Percentiles rank a stretch among this genome's conserved stretches.
Evolutionary conservation across 2,113 vertebrate genomes (phyloP).

Genomic region (Mormyrus lacerda): DNA sequence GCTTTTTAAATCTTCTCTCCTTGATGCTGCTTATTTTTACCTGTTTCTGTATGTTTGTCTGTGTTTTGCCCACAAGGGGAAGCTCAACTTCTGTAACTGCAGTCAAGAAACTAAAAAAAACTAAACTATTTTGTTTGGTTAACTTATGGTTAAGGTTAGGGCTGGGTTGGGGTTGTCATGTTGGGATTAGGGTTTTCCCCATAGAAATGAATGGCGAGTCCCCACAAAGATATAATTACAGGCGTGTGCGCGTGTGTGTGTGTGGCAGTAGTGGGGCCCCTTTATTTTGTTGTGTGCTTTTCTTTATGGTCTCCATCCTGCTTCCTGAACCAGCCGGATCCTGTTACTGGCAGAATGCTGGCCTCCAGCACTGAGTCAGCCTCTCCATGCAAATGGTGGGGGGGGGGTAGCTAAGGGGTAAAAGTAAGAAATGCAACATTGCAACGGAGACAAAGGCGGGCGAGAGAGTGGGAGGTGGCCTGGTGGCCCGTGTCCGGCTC

Average conservation of each 20-base stretch:
- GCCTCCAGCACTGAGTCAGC: constrained; percentile 53
- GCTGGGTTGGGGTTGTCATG: neutral
- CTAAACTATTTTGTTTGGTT: neutral
- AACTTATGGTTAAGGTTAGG: neutral
- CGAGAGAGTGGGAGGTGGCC: neutral
- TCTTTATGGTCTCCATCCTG: neutral
- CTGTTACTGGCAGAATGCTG: constrained; percentile 47
- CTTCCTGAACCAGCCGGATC: constrained; percentile 24
- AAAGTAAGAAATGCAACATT: neutral
- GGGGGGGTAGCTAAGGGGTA: constrained; percentile 12
- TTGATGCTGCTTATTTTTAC: neutral
- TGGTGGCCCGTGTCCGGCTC: neutral
- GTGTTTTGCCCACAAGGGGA: too few species aligned
- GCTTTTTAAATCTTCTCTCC: neutral
- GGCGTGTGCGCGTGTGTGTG: constrained; percentile 6
- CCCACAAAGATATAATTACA: neutral
- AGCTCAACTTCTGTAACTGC: too few species aligned
- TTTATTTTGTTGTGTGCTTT: neutral
- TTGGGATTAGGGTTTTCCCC: neutral
- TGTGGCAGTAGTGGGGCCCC: neutral
- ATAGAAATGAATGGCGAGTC: neutral
- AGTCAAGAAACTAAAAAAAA: too few species aligned
- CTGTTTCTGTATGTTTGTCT: neutral
- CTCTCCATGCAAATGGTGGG: constrained; percentile 57
- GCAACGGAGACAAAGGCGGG: constrained; percentile 10